A percentile compares a stretch with the other conserved stretches of the same genome.
Evolutionary conservation across 2,797 vertebrate species (phyloP).

Genomic region (Melanotaenia pygmaea): DNA sequence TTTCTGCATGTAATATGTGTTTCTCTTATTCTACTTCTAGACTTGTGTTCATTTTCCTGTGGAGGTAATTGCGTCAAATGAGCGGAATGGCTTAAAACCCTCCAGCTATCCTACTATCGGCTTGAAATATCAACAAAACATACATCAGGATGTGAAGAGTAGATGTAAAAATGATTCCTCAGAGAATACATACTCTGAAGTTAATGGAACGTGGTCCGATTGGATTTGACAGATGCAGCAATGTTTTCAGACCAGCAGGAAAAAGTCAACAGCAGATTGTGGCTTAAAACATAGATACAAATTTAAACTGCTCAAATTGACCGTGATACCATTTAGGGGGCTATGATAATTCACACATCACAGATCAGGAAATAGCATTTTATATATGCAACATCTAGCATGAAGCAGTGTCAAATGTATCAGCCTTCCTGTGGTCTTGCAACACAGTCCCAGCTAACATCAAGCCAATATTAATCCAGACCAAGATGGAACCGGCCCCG

Average conservation of each 20-base stretch:
- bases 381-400: not conserved
- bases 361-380: not conserved
- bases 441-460: conserved; percentile 6
- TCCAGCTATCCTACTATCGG: not conserved
- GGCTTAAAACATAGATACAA: not conserved
- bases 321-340: not conserved
- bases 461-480: conserved; percentile 27
- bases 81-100: not conserved
- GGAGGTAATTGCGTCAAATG: not conserved
- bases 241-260: conserved; percentile 26
- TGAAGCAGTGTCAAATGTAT: conserved; percentile 10
- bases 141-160: conserved; percentile 1
- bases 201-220: conserved; percentile 29
- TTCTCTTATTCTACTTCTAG: not conserved
- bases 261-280: conserved; percentile 12
- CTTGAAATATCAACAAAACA: conserved; percentile 1
- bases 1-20: not conserved
- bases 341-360: not conserved
- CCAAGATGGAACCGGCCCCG: conserved; percentile 35
- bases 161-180: conserved; percentile 16
- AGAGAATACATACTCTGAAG: not conserved
- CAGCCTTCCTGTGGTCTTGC: not conserved
- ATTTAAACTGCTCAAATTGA: not conserved
- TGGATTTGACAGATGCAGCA: conserved; percentile 16
- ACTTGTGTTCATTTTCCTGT: not conserved